Conservation (phyloP, 2,888 invertebrate species). For the Holacanthella duospinosa region DNA sequence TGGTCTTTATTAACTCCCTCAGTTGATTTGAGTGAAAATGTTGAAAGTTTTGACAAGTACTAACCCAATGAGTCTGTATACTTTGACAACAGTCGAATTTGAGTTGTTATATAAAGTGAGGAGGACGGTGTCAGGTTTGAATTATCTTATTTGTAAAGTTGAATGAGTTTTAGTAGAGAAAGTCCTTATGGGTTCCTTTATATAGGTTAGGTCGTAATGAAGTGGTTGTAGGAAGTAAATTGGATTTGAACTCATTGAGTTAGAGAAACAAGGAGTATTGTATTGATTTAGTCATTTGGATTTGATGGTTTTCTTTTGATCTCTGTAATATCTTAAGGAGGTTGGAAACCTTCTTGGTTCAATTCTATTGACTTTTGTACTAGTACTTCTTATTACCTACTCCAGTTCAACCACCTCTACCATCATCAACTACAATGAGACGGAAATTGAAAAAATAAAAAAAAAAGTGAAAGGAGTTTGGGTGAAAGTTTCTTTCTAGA, state of each 20-base stretch:
- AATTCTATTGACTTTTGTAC: neutral
- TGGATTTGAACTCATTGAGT: slow-evolving; percentile 16
- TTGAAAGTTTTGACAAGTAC: neutral
- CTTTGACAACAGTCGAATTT: neutral
- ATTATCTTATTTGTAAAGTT: neutral
- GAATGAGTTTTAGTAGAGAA: neutral
- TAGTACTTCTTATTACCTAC: too few species aligned
- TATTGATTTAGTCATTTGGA: slow-evolving; percentile 17
- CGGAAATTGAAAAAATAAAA: neutral
- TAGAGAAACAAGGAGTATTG: neutral
- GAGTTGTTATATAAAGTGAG: neutral
- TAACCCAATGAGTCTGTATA: neutral
- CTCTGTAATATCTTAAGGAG: neutral
- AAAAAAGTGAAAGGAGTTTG: neutral
- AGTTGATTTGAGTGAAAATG: slow-evolving; percentile 1
- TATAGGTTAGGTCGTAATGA: slow-evolving; percentile 6
- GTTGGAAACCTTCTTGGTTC: neutral
- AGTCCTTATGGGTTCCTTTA: neutral
- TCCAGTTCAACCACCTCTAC: neutral
- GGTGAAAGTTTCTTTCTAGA: neutral
- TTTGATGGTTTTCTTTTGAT: neutral
- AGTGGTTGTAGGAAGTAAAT: slow-evolving; percentile 16
- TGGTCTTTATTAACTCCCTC: too few species aligned
- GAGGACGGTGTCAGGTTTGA: too few species aligned
- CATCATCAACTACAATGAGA: neutral